Base-by-base conservation (phyloP, 2,888 invertebrate species). In the Lamellibrachia satsuma region DNA sequence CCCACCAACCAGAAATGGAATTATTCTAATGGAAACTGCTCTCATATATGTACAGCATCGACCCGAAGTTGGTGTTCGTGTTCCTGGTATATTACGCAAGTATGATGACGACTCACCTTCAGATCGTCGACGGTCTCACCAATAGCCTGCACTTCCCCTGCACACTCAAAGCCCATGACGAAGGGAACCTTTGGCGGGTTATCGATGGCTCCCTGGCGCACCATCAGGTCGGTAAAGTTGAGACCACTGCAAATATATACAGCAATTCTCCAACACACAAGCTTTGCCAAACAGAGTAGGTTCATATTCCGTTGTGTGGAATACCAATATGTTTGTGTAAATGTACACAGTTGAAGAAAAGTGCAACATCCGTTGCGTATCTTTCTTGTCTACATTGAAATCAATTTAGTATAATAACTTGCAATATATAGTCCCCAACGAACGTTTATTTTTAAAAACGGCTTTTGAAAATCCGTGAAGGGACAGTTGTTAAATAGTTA, bases 161-260 rank as follows among this genome's bases (percentile, higher is more conserved):
- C 98, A 96, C 98, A 98, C 96, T 98, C 98, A 95, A 98, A 98
- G 93, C 98, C 98, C 96, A 98, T 97, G 96, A 98, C 98, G 97
- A 98, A 98, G 6, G 98, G 98, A 7, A 98, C 98, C 97, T 98
- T 98, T n/a, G 98, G 98, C 0, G 98, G 98, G 15, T 98, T 98
- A 96, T 98, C 98, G 95, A 98, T 98, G 93, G 98, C 98, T 7
- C 98, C 98, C 97, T 98, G 98, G 91, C 98, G 97, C 93, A 98
- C 98, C 97, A 98, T 98, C 97, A 98, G 96, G 96, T 98, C 98
- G 97, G 98, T 98, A 97, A 98, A 98, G 97, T 98, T 98, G 95
- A 98, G 97, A 39, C 98, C 98, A 96, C 98, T 98, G 95, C 39
- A 94, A 94, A 93, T 92, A 92, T 57, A 91, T 22, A 22, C 75